Evolutionary conservation across 2,113 vertebrate species (phyloP).

Genomic region (Aspidoscelis tigris): DNA sequence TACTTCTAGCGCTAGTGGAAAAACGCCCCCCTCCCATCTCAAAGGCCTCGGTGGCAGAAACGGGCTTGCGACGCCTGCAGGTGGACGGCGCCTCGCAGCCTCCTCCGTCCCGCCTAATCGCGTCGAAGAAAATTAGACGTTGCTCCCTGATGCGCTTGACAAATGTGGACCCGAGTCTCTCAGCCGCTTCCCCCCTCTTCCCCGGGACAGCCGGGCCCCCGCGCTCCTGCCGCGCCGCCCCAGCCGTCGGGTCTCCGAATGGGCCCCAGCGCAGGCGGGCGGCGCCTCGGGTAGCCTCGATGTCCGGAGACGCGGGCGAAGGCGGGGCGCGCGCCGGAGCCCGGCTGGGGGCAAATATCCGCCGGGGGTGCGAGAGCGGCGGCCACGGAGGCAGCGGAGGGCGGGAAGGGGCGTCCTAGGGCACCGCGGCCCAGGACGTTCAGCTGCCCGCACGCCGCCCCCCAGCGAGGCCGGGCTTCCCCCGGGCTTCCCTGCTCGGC

Average conservation of each 20-base stretch:
- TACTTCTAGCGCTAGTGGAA: too few relatives aligned
- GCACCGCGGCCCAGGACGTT: too few relatives aligned
- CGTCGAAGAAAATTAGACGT: constrained; percentile 50
- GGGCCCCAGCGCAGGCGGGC: neutral
- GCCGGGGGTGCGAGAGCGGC: too few relatives aligned
- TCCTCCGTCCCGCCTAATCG: constrained; percentile 57
- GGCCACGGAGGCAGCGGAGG: too few relatives aligned
- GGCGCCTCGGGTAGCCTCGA: too few relatives aligned
- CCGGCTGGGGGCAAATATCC: too few relatives aligned
- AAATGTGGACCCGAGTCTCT: constrained; percentile 55
- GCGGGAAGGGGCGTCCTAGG: too few relatives aligned
- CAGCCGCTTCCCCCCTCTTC: neutral
- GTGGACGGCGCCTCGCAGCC: constrained; percentile 66
- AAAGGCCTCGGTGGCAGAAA: constrained; percentile 48
- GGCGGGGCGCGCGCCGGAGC: too few relatives aligned
- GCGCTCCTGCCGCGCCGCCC: fast-evolving
- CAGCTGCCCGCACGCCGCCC: too few relatives aligned
- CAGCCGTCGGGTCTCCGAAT: neutral
- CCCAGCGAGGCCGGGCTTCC: too few relatives aligned
- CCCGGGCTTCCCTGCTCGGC: too few relatives aligned
- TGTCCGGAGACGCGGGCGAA: too few relatives aligned
- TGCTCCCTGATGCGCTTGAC: constrained; percentile 58
- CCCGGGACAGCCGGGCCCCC: neutral
- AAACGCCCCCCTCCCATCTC: neutral
- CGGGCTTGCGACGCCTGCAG: constrained; percentile 26